Conservation (phyloP, 2,888 invertebrate species). For the Cosmia trapezina region DNA sequence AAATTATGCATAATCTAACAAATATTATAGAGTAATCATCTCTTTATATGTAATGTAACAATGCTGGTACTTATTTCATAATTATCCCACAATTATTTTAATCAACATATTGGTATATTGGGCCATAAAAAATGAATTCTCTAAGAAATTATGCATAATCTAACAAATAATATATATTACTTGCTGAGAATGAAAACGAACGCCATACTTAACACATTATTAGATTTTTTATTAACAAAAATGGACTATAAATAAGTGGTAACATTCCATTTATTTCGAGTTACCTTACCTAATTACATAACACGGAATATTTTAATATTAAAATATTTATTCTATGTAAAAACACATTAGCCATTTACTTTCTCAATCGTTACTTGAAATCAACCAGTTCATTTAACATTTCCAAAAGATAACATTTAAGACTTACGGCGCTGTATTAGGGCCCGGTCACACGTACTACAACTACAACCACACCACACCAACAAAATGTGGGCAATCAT, state of each 20-base stretch:
- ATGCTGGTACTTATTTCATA: background rate
- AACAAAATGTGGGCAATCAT: too few species aligned
- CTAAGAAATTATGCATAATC: conserved; percentile 17
- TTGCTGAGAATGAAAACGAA: background rate
- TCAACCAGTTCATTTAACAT: conserved; percentile 3
- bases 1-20: too few species aligned
- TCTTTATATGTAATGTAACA: conserved; percentile 31
- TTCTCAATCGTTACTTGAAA: conserved; percentile 2
- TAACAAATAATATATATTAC: conserved; percentile 24
- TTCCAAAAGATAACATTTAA: conserved; percentile 17
- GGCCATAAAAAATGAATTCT: background rate
- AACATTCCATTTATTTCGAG: conserved; percentile 34
- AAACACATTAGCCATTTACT: conserved; percentile 15
- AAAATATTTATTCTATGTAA: conserved; percentile 45
- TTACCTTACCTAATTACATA: conserved; percentile 1
- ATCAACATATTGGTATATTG: background rate
- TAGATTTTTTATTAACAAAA: conserved; percentile 23
- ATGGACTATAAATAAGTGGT: conserved; percentile 12
- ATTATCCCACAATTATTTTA: background rate
- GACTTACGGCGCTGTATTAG: conserved; percentile 6
- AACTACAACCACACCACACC: too few species aligned
- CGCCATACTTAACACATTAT: conserved; percentile 10
- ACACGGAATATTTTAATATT: conserved; percentile 34
- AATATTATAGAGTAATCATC: too few species aligned
- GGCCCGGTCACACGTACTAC: background rate